Percentiles rank a stretch among this genome's conserved stretches.
These are phyloP conservation scores for Pica pica DNA, from an alignment of 2,113 vertebrate species.

Conservation along the genomic window DNA sequence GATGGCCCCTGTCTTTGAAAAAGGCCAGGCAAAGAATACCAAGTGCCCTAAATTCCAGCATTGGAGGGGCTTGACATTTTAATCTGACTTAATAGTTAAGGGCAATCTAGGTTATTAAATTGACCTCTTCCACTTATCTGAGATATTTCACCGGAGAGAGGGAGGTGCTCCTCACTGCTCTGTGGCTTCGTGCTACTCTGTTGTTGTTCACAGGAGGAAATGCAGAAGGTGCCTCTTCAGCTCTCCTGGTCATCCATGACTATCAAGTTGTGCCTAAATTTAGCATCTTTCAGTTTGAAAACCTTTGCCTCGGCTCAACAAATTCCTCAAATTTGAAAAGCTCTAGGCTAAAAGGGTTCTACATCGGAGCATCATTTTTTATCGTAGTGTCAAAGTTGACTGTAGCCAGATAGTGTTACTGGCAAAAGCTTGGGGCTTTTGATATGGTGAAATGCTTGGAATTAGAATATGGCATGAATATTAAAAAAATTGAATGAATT, in stretches of 20 bases:
- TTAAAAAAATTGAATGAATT: neutral
- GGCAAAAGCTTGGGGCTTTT: neutral
- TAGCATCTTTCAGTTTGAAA: neutral
- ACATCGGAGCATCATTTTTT: neutral
- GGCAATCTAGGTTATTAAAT: conserved; percentile 47
- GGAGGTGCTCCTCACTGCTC: neutral
- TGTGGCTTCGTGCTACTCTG: neutral
- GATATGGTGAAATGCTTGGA: neutral
- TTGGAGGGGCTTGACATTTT: conserved; percentile 29
- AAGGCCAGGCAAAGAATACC: neutral
- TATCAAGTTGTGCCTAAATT: neutral
- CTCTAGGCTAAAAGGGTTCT: neutral
- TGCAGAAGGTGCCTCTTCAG: neutral
- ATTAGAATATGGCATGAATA: neutral
- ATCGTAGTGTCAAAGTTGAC: neutral
- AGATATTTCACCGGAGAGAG: neutral
- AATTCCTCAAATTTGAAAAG: neutral
- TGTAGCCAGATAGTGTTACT: neutral
- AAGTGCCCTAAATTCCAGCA: conserved; percentile 26
- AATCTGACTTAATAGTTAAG: conserved; percentile 47
- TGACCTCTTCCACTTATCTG: neutral
- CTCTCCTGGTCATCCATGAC: neutral
- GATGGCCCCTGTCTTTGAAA: neutral
- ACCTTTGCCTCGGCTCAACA: neutral
- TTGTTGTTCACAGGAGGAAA: neutral